Evolutionary conservation across 2,888 invertebrate species (phyloP).

Genomic region (Tortricodes alternella): DNA sequence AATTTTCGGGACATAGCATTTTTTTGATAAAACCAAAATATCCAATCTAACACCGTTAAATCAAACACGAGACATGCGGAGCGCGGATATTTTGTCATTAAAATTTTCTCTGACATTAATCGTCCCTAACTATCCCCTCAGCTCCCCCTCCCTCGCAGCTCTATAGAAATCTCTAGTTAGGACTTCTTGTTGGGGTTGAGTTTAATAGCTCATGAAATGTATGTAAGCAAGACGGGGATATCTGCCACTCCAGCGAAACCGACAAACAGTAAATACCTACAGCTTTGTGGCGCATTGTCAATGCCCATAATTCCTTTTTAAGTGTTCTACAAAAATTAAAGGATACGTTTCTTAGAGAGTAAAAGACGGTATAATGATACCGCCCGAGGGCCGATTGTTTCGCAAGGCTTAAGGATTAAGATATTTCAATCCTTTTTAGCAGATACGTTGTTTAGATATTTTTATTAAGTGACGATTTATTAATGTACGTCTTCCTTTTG

Average conservation of each 20-base stretch:
- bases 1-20: too few species aligned
- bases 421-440: not conserved
- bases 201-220: constrained; percentile 82
- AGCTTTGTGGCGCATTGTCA: constrained; percentile 63
- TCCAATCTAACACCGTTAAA: too few species aligned
- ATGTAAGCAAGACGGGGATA: constrained; percentile 73
- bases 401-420: not conserved
- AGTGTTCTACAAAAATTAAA: constrained; percentile 53
- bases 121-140: too few species aligned
- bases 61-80: too few species aligned
- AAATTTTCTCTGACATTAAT: too few species aligned
- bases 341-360: constrained; percentile 54
- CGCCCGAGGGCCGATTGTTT: constrained; percentile 13
- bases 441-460: not conserved
- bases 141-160: constrained; percentile 39
- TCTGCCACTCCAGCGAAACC: constrained; percentile 59
- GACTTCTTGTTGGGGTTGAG: constrained; percentile 58
- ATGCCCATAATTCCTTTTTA: constrained; percentile 65
- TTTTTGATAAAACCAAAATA: too few species aligned
- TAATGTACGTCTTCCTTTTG: not conserved
- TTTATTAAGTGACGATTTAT: too few species aligned
- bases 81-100: too few species aligned
- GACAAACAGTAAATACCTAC: constrained; percentile 60
- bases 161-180: constrained; percentile 42
- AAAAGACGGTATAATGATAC: constrained; percentile 37